Evolutionary conservation across 2,888 invertebrate species (phyloP).

Genomic region (Paralinhomoeus sp.): DNA sequence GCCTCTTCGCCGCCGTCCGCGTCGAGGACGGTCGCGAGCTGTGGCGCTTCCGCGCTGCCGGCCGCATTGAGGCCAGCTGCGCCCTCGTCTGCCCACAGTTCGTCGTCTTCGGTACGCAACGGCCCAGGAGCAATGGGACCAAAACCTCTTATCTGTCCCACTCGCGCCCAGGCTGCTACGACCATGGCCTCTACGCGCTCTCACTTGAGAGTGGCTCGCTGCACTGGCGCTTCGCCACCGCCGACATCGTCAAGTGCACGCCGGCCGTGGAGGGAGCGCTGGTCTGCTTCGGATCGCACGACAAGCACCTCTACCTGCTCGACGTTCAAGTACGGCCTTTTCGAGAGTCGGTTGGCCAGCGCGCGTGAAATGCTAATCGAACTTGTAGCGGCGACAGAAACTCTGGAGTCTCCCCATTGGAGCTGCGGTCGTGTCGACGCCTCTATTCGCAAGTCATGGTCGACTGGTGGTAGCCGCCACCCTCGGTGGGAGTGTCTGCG

Average conservation of each 20-base stretch:
- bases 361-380: too few species aligned
- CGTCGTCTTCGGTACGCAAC: too few species aligned
- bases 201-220: conserved; percentile 34
- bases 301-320: conserved; percentile 41
- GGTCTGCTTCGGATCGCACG: conserved; percentile 48
- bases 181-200: conserved; percentile 47
- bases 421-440: too few species aligned
- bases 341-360: too few species aligned
- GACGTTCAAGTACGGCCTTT: conserved; percentile 35
- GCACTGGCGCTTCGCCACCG: conserved; percentile 41
- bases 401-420: too few species aligned
- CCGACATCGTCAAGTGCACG: conserved; percentile 43
- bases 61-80: not conserved
- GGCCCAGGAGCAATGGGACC: too few species aligned
- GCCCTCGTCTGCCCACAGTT: conserved; percentile 1
- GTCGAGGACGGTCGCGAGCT: not conserved
- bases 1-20: not conserved
- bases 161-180: conserved; percentile 42
- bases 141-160: too few species aligned
- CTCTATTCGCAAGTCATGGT: too few species aligned
- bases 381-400: too few species aligned
- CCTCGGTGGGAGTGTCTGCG: too few species aligned
- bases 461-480: too few species aligned
- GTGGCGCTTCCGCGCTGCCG: not conserved
- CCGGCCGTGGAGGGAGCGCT: conserved; percentile 33